phyloP scores from a whole-genome alignment of 2,888 invertebrate species.

The Spilarctia lutea region DNA sequence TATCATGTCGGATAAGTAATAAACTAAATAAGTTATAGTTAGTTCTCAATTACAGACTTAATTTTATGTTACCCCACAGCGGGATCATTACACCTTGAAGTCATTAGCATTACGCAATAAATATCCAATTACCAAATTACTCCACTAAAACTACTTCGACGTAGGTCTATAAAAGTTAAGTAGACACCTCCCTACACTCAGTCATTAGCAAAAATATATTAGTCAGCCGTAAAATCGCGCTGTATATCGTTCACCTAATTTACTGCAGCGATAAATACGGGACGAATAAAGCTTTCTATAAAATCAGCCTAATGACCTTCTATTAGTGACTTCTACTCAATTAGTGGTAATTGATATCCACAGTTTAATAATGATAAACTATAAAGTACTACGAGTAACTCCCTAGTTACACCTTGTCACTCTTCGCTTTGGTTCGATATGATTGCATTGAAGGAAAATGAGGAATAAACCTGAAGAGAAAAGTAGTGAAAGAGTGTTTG shows the following conservation, averaged over 20 bases:
- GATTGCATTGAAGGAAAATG: not conserved
- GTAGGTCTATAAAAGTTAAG: constrained; percentile 21
- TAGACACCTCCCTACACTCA: constrained; percentile 19
- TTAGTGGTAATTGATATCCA: not conserved
- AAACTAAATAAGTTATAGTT: not conserved
- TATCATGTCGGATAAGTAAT: not conserved
- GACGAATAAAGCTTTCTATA: constrained; percentile 31
- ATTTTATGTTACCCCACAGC: not conserved
- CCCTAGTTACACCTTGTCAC: not conserved
- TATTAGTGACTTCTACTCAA: not conserved
- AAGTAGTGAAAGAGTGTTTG: too few relatives aligned
- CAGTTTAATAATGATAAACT: not conserved
- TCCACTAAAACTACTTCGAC: not conserved
- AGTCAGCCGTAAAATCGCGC: constrained; percentile 35
- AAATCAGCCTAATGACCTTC: constrained; percentile 17
- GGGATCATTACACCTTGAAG: not conserved
- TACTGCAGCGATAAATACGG: constrained; percentile 37
- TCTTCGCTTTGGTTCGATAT: not conserved
- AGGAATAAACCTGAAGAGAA: not conserved
- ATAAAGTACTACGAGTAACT: too few relatives aligned
- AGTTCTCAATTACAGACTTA: not conserved
- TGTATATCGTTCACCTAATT: constrained; percentile 36
- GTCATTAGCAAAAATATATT: constrained; percentile 43
- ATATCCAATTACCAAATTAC: constrained; percentile 6
- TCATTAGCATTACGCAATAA: not conserved